Conservation (phyloP, 2,888 invertebrate genomes). For the Ormyrus rosae region DNA sequence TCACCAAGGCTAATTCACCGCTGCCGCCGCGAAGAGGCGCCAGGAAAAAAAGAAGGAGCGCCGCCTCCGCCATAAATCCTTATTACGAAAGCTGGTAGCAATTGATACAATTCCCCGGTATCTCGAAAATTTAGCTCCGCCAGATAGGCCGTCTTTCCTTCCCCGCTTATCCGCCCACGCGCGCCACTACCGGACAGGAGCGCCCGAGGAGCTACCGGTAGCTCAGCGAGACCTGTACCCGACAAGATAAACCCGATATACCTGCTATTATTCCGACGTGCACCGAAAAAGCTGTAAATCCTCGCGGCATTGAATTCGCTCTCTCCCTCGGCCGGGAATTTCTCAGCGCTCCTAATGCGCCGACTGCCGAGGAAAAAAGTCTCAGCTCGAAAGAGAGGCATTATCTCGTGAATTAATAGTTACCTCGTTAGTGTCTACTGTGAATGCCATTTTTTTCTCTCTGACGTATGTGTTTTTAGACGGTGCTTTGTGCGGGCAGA, state of each 20-base stretch:
- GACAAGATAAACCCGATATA: constrained; percentile 34
- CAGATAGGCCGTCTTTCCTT: neutral
- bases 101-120: constrained; percentile 32
- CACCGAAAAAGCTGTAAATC: constrained; percentile 26
- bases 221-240: neutral
- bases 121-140: constrained; percentile 33
- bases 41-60: neutral
- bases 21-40: neutral
- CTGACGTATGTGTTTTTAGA: too few relatives aligned
- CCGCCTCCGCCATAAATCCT: constrained; percentile 8
- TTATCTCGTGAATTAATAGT: too few relatives aligned
- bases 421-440: too few relatives aligned
- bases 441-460: too few relatives aligned
- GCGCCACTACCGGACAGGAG: neutral
- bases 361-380: too few relatives aligned
- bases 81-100: constrained; percentile 7
- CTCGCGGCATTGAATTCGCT: neutral
- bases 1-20: constrained; percentile 10
- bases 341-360: neutral
- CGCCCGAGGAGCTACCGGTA: constrained; percentile 15
- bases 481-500: too few relatives aligned
- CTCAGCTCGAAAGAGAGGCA: too few relatives aligned
- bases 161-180: constrained; percentile 35
- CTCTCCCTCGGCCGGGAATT: neutral
- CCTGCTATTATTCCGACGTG: constrained; percentile 3